Percentiles rank a stretch among this genome's conserved stretches.
Conservation (phyloP, 2,888 invertebrate genomes). For the Glyphotaelius pellucidus region DNA sequence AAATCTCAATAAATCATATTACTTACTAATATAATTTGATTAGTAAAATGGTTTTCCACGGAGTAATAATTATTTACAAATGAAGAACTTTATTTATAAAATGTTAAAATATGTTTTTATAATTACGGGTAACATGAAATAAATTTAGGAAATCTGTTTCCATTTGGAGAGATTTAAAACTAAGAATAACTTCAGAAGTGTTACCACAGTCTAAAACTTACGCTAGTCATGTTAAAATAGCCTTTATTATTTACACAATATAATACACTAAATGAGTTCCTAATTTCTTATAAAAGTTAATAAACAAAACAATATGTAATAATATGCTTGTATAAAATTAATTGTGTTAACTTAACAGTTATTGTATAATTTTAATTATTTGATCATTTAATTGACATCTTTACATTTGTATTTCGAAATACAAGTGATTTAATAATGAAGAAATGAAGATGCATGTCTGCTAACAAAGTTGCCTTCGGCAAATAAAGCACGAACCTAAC, state of each 20-base stretch:
- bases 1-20: neutral
- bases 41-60: neutral
- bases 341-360: neutral
- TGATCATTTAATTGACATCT: slow-evolving; percentile 40
- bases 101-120: slow-evolving; percentile 14
- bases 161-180: slow-evolving; percentile 41
- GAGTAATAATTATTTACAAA: neutral
- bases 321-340: slow-evolving; percentile 8
- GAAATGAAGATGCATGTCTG: neutral
- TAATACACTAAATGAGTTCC: slow-evolving; percentile 3
- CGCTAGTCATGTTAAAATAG: slow-evolving; percentile 10
- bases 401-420: neutral
- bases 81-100: neutral
- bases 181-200: slow-evolving; percentile 35
- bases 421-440: neutral
- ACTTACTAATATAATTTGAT: neutral
- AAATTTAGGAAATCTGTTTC: slow-evolving; percentile 39
- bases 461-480: neutral
- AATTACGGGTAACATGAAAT: slow-evolving; percentile 44
- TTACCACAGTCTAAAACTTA: slow-evolving; percentile 40
- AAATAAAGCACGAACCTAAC: neutral
- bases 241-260: slow-evolving; percentile 7
- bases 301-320: neutral
- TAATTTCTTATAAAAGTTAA: neutral
- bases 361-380: neutral